Percentiles rank a stretch among this genome's conserved stretches.
These are phyloP conservation scores for Dryoscopus gambensis DNA, from an alignment of 2,113 vertebrate genomes.

Conservation along the genomic window DNA sequence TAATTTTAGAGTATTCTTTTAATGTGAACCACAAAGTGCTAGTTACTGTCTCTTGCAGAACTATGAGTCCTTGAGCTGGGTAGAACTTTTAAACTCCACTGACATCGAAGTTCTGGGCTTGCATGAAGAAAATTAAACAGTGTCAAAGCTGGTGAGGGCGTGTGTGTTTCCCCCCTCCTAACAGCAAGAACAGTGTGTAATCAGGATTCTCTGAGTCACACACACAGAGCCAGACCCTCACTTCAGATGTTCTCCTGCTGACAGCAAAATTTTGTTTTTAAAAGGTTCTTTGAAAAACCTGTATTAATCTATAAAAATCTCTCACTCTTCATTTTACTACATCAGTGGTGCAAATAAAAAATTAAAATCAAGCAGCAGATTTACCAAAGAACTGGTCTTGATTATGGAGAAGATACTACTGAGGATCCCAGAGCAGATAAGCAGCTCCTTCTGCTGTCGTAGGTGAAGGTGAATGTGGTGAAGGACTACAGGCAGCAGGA, in stretches of 20 bases:
- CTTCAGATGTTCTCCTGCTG: conserved; percentile 18
- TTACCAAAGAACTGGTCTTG: conserved; percentile 82
- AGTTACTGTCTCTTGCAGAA: conserved; percentile 27
- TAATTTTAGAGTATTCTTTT: conserved; percentile 52
- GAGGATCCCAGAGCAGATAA: conserved; percentile 96
- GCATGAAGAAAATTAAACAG: conserved; percentile 17
- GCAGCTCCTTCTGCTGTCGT: conserved; percentile 95
- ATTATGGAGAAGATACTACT: conserved; percentile 97
- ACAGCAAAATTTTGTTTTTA: background rate
- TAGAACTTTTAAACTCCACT: conserved; percentile 6
- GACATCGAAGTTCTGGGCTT: background rate
- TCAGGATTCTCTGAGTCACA: conserved; percentile 40
- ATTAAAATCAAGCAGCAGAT: background rate
- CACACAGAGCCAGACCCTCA: background rate
- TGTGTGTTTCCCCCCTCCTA: background rate
- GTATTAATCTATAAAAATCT: background rate
- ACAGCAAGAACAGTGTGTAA: conserved; percentile 1
- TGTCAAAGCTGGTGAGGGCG: background rate
- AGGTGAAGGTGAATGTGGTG: conserved; percentile 98
- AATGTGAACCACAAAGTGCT: conserved; percentile 18
- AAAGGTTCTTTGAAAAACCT: background rate
- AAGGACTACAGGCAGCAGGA: conserved; percentile 93
- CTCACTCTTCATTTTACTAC: background rate
- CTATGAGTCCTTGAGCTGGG: background rate
- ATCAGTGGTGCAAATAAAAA: background rate